Conservation (phyloP, 2,113 vertebrate species). For the Macquaria ambigua region DNA sequence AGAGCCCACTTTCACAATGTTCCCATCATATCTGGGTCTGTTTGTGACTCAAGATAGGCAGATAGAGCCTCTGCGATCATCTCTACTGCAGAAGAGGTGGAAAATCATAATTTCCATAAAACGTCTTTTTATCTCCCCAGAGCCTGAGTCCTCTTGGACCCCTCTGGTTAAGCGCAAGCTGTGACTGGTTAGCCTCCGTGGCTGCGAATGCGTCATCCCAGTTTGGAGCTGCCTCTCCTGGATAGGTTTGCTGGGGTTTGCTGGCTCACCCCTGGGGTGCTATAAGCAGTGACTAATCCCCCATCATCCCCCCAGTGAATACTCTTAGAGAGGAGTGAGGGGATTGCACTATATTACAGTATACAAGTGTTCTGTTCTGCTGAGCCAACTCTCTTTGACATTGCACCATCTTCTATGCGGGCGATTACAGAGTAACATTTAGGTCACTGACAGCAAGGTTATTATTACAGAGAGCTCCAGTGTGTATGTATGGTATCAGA, state of each 20-base stretch:
- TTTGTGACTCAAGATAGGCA: slow-evolving; percentile 52
- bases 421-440: slow-evolving; percentile 52
- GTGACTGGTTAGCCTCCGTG: slow-evolving; percentile 44
- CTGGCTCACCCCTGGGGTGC: slow-evolving; percentile 53
- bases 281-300: slow-evolving; percentile 71
- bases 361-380: slow-evolving; percentile 59
- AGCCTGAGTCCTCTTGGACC: slow-evolving; percentile 41
- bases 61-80: slow-evolving; percentile 49
- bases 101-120: slow-evolving; percentile 67
- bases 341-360: slow-evolving; percentile 54
- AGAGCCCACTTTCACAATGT: background rate
- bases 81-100: slow-evolving; percentile 34
- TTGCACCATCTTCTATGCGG: slow-evolving; percentile 68
- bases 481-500: background rate
- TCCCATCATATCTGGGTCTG: slow-evolving; percentile 26
- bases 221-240: slow-evolving; percentile 54
- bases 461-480: slow-evolving; percentile 8
- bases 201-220: slow-evolving; percentile 40
- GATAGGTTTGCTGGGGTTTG: slow-evolving; percentile 49
- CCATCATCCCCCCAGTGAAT: slow-evolving; percentile 55
- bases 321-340: slow-evolving; percentile 40
- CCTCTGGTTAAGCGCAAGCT: slow-evolving; percentile 59
- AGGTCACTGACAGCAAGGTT: slow-evolving; percentile 53
- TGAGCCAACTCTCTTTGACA: slow-evolving; percentile 73
- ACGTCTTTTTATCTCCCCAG: slow-evolving; percentile 68